Evolutionary conservation across 37 sponge, comb jelly and placozoan species (phyloP), one percentile per base, ranked within the genome.

Genomic region (Agelas oroides): DNA sequence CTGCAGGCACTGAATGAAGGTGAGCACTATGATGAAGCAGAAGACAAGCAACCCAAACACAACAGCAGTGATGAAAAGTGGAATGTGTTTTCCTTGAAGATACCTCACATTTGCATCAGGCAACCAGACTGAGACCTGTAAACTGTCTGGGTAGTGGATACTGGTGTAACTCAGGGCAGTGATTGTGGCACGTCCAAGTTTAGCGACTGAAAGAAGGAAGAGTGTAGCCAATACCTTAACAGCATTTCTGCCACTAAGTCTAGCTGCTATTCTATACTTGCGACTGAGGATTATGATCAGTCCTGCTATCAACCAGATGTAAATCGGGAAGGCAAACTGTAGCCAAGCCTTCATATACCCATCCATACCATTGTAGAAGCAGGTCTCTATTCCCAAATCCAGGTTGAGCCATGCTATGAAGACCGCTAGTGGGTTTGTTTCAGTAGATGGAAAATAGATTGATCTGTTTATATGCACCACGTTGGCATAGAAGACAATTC

Each of bases 321-420:
- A 88, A 11, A 82, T 14, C 21, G 89, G 89, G 58, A 84, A 89
- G 8, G 71, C 40, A 60, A 84, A 84, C 31, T 71, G 65, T 27
- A 89, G 70, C 38, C 84, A 60, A 5, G 73, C 40, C 75, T 79
- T 83, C 1, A 36, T 38, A 55, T 83, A 83, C 52, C 77, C 79
- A 73, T 71, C 64, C 84, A 84, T 89, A 3, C 84, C 90, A 73
- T 78, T 31, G 61, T 77, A 89, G 64, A 89, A 83, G 60, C 90
- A 89, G 23, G 64, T 5, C 53, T 39, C 31, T 72, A 61, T n/a
- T 6, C 73, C 79, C 1, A 52, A 52, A 5, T 70, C 64, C 1
- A 89, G 71, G 38, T 89, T 89, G 66, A 89, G 25, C 39, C 76
- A 30, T 3, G 90, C 70, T 25, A 89, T 24, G 23, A 78, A 31